Conservation (phyloP, 2,888 invertebrate species). For the Digitonthophagus gazella region DNA sequence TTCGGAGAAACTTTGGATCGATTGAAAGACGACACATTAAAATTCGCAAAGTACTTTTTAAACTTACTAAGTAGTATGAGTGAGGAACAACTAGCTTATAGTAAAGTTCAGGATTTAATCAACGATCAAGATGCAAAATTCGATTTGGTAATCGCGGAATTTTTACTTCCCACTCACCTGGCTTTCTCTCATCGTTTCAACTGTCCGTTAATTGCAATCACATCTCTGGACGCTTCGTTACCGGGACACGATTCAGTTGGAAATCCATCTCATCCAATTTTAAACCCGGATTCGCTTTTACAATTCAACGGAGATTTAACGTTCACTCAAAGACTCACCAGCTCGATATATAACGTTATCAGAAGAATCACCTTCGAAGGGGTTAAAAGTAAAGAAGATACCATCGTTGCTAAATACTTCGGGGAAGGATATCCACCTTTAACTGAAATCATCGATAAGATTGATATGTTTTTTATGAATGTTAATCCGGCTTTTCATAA, state of each 20-base stretch:
- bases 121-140: constrained; percentile 39
- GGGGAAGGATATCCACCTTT: constrained; percentile 44
- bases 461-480: constrained; percentile 43
- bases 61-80: constrained; percentile 15
- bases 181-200: constrained; percentile 43
- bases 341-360: constrained; percentile 39
- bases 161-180: constrained; percentile 37
- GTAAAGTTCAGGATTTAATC: constrained; percentile 41
- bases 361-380: constrained; percentile 35
- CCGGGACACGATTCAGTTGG: constrained; percentile 41
- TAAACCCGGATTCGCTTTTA: constrained; percentile 43
- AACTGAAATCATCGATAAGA: constrained; percentile 41
- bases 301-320: constrained; percentile 47
- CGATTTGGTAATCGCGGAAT: constrained; percentile 45
- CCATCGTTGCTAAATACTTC: constrained; percentile 41
- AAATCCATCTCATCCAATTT: constrained; percentile 43
- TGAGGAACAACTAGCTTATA: constrained; percentile 31
- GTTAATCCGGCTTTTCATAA: constrained; percentile 43
- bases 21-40: constrained; percentile 17
- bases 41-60: constrained; percentile 18
- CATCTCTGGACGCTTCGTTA: constrained; percentile 40
- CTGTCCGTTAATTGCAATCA: constrained; percentile 44
- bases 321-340: constrained; percentile 45
- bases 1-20: constrained; percentile 29
- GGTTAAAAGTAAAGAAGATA: constrained; percentile 38